Conservation (phyloP, 2,888 invertebrate genomes). For the Frankliniella intonsa region DNA sequence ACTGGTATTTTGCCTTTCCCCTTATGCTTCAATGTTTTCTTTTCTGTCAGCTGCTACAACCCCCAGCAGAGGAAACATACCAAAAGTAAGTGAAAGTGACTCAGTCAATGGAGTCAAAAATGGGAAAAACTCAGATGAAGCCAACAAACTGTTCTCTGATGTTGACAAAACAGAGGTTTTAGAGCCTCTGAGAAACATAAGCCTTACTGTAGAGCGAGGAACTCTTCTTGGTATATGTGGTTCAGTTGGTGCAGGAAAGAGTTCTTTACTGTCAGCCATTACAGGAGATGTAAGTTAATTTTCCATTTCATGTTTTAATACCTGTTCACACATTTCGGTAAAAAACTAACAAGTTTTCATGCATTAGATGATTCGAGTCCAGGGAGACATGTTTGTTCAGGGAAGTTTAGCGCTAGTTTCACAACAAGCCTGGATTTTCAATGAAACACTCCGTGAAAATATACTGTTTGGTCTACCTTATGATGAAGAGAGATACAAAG, state of each 20-base stretch:
- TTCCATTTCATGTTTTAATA: neutral
- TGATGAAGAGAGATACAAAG: conserved; percentile 47
- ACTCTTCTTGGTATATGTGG: conserved; percentile 55
- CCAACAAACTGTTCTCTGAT: conserved; percentile 10
- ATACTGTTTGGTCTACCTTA: conserved; percentile 56
- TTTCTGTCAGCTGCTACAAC: neutral
- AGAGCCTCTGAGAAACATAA: conserved; percentile 40
- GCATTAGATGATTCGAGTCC: conserved; percentile 42
- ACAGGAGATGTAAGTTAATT: conserved; percentile 42
- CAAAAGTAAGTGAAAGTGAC: neutral
- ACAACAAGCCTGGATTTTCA: conserved; percentile 59
- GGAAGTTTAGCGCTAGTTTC: conserved; percentile 44
- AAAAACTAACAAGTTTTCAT: neutral
- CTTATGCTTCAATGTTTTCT: neutral
- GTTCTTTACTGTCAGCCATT: conserved; percentile 52
- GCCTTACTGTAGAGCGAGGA: conserved; percentile 43
- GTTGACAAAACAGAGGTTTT: conserved; percentile 35
- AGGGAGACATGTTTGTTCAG: conserved; percentile 45
- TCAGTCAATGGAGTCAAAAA: conserved; percentile 15
- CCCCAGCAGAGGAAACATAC: neutral
- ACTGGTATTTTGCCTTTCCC: neutral
- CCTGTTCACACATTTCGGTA: neutral
- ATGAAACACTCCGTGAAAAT: conserved; percentile 58
- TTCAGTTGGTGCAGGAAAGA: conserved; percentile 55
- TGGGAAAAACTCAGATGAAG: neutral